Evolutionary conservation across 2,888 invertebrate genomes (phyloP), one percentile per base, ranked within the genome.

Genomic region (Tupiocoris notatus): DNA sequence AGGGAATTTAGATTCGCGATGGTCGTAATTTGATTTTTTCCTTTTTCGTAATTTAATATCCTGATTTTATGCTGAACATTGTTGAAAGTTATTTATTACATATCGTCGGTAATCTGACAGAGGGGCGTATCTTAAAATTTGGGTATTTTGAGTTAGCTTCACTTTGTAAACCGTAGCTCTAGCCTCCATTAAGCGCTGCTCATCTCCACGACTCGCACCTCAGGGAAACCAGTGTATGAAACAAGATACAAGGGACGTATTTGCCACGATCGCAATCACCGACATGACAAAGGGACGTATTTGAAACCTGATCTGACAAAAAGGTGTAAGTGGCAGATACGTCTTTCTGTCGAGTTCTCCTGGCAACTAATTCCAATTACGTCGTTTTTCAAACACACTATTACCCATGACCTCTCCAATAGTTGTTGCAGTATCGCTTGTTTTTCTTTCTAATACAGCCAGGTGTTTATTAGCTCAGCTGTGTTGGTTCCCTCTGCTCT

Each of bases 211-310:
- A n/a, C n/a, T 18, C n/a, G n/a, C 2, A 2, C 7, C 7, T 18
- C 2, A 17, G n/a, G 57, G 7, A 57, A 57, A 57, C 57, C 57
- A 57, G 2, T 57, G 57, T n/a, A 18, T 17, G 57, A 57, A 57
- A 57, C 1, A 57, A 57, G 18, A 1, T 2, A 57, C 57, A 57
- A 57, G 57, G 57, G 7, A 57, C 57, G 57, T 57, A 57, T 57
- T 57, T 57, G 57, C 57, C 7, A 2, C 57, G 57, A 18, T 2
- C 7, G 57, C 57, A 57, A 18, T 6, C 18, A 57, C 57, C 57
- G 57, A 59, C 59, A 59, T 59, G 59, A 59, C 59, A 59, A 59
- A 59, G 17, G 59, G n/a, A n/a, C 59, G 59, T 59, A 59, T 59
- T 59, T 59, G 59, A 59, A 59, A 21, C 59, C n/a, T n/a, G n/a